Evolutionary conservation across 2,113 vertebrate species (phyloP).

Genomic region (Halichoerus grypus): DNA sequence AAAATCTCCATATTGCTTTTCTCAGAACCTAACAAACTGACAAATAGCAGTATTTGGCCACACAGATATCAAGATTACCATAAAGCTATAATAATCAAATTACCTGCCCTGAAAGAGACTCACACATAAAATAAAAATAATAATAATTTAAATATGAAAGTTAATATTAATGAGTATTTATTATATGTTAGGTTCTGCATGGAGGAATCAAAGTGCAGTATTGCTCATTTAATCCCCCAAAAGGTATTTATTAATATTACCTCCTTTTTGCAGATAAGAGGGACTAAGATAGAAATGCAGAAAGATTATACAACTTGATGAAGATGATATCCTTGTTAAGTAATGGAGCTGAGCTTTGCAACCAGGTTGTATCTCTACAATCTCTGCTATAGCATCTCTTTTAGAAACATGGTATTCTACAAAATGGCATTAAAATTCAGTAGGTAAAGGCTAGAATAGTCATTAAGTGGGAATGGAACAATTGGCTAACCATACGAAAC

Average conservation of each 20-base stretch:
- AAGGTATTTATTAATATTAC: neutral
- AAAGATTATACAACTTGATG: neutral
- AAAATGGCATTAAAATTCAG: neutral
- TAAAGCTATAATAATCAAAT: neutral
- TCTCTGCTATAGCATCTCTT: neutral
- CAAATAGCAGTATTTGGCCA: neutral
- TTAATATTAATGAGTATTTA: neutral
- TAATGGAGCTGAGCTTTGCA: neutral
- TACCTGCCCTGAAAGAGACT: neutral
- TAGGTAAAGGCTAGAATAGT: neutral
- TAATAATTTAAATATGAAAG: neutral
- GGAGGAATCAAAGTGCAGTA: neutral
- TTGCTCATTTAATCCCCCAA: neutral
- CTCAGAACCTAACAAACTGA: neutral
- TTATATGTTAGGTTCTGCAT: neutral
- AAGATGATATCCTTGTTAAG: too few relatives aligned
- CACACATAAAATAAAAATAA: neutral
- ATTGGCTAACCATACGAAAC: neutral
- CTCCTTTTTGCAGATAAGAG: neutral
- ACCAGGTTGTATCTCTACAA: neutral
- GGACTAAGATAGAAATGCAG: neutral
- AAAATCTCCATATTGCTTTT: neutral
- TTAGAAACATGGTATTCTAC: neutral
- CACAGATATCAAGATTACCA: neutral
- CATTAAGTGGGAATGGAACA: neutral